Percentiles rank a stretch among this genome's conserved stretches.
Conservation (phyloP, 2,888 invertebrate genomes). For the Drosophila percnosoma region DNA sequence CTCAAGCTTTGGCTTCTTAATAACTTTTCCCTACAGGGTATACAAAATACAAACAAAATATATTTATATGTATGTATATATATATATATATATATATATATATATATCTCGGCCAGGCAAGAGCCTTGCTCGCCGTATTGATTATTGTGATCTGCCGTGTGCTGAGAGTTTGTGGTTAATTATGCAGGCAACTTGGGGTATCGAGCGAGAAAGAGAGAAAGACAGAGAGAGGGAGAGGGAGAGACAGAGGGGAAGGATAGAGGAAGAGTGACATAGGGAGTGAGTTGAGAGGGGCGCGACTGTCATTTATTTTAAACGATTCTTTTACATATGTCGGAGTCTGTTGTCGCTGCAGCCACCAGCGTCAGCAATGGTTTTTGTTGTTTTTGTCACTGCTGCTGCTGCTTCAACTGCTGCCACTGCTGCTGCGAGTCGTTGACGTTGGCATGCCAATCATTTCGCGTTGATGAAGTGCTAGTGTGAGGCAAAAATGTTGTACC, state of each 20-base stretch:
- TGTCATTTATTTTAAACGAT: conserved; percentile 82
- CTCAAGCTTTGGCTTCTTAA: neutral
- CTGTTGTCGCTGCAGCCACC: conserved; percentile 71
- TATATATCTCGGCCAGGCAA: conserved; percentile 32
- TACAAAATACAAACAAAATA: conserved; percentile 2
- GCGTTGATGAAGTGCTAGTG: conserved; percentile 81
- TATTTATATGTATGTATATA: conserved; percentile 1
- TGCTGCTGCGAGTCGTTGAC: conserved; percentile 37
- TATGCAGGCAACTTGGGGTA: conserved; percentile 57
- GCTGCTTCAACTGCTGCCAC: conserved; percentile 19
- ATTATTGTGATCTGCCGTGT: conserved; percentile 81
- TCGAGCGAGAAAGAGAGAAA: neutral
- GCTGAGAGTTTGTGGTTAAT: conserved; percentile 68
- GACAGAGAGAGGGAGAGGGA: neutral
- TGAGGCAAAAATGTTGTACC: conserved; percentile 79
- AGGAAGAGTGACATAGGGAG: neutral
- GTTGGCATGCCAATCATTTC: conserved; percentile 80
- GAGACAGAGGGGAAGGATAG: neutral
- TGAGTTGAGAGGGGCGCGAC: conserved; percentile 47
- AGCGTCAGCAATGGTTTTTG: conserved; percentile 21
- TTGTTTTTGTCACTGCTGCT: neutral
- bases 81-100: conserved; percentile 5
- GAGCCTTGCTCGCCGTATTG: conserved; percentile 61
- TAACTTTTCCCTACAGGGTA: conserved; percentile 38
- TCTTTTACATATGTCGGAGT: conserved; percentile 78